These are phyloP conservation scores for Hucho hucho DNA, from an alignment of 2,113 vertebrate genomes.

Conservation along the genomic window DNA sequence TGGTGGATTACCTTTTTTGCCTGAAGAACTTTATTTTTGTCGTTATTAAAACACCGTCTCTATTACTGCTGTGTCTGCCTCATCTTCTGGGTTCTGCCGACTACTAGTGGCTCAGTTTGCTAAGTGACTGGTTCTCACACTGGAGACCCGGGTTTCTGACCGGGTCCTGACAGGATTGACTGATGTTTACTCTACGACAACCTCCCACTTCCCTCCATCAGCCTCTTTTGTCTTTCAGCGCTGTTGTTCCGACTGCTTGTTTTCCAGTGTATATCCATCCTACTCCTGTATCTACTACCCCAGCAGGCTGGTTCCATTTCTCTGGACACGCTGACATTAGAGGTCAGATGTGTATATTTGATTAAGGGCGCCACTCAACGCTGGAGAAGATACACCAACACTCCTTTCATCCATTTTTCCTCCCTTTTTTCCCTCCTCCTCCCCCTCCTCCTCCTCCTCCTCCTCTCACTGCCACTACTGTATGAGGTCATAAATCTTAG, in stretches of 20 bases:
- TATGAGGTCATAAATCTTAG: conserved; percentile 19
- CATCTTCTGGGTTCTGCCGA: too few relatives aligned
- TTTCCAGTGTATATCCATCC: conserved; percentile 46
- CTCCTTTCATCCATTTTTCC: conserved; percentile 21
- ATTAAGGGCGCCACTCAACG: conserved; percentile 55
- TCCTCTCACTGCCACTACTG: not conserved
- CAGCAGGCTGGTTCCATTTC: conserved; percentile 32
- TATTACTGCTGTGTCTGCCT: too few relatives aligned
- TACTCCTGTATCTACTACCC: conserved; percentile 36
- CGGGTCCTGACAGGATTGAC: too few relatives aligned
- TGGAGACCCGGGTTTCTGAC: too few relatives aligned
- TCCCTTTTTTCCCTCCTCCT: conserved; percentile 11
- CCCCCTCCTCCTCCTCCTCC: conserved; percentile 12
- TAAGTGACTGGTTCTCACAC: too few relatives aligned
- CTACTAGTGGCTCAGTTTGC: too few relatives aligned
- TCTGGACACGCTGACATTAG: conserved; percentile 50
- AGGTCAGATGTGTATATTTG: conserved; percentile 55
- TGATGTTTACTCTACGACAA: too few relatives aligned
- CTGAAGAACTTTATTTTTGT: too few relatives aligned
- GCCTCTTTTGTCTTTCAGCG: conserved; percentile 32
- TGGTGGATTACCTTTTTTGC: too few relatives aligned
- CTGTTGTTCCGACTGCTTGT: conserved; percentile 41
- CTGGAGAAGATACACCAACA: conserved; percentile 60
- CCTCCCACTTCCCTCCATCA: not conserved
- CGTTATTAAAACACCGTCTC: too few relatives aligned